These are phyloP conservation scores for Hydraecia micacea DNA, from an alignment of 2,888 invertebrate species.

Conservation along the genomic window DNA sequence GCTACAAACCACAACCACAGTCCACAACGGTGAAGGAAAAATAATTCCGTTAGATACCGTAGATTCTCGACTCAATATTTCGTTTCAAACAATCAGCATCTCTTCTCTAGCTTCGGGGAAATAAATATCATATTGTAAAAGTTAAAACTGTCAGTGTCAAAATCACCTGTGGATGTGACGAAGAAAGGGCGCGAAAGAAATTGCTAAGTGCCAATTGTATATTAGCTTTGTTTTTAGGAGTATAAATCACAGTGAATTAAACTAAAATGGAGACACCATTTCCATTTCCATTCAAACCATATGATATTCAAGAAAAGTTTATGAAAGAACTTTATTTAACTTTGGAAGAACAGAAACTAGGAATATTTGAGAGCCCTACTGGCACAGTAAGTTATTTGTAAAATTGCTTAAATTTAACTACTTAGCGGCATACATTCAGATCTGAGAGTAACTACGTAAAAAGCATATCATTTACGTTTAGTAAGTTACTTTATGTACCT, in stretches of 20 bases:
- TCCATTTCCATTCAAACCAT: slow-evolving; percentile 97
- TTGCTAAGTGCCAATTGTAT: neutral
- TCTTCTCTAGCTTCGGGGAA: neutral
- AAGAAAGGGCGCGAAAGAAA: slow-evolving; percentile 23
- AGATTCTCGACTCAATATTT: neutral
- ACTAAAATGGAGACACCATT: slow-evolving; percentile 84
- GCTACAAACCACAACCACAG: neutral
- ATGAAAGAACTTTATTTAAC: slow-evolving; percentile 95
- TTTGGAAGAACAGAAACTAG: slow-evolving; percentile 94
- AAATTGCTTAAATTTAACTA: slow-evolving; percentile 80
- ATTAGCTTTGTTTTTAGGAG: neutral
- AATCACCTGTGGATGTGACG: neutral
- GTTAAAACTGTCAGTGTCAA: slow-evolving; percentile 8
- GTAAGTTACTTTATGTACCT: neutral
- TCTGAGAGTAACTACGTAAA: neutral
- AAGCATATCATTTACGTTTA: neutral
- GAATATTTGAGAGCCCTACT: slow-evolving; percentile 99
- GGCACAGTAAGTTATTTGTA: slow-evolving; percentile 93
- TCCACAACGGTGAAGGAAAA: neutral
- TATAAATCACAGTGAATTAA: neutral
- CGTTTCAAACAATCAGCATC: too few relatives aligned
- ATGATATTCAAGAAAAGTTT: slow-evolving; percentile 96
- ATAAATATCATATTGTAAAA: neutral
- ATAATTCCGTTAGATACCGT: neutral
- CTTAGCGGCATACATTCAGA: too few relatives aligned